Evolutionary conservation across 2,888 invertebrate genomes (phyloP).

Genomic region (Leucoptera coffeella): DNA sequence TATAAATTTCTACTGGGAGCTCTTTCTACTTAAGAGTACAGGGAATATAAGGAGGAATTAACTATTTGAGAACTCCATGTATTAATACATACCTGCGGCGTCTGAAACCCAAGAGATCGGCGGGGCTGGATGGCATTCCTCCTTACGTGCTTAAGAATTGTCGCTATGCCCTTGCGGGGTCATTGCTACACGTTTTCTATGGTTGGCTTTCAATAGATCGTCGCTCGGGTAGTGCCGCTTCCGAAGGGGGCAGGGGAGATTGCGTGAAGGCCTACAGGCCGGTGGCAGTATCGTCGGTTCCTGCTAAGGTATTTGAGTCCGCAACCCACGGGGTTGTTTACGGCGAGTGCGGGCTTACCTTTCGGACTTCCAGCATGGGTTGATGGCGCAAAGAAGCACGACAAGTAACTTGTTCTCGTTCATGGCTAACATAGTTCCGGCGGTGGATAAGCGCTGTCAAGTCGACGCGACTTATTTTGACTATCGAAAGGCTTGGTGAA

Average conservation of each 20-base stretch:
- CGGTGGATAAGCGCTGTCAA: not conserved
- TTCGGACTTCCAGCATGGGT: slow-evolving; percentile 1
- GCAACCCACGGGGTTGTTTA: not conserved
- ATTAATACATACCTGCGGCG: too few relatives aligned
- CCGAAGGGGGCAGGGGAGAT: not conserved
- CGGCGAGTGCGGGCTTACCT: not conserved
- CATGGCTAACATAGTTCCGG: not conserved
- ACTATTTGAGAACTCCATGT: too few relatives aligned
- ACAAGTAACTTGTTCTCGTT: not conserved
- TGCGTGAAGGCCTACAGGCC: not conserved
- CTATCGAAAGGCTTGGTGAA: slow-evolving; percentile 2
- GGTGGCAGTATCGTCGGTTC: not conserved
- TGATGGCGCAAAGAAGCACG: not conserved
- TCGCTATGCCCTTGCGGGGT: not conserved
- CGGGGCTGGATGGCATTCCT: slow-evolving; percentile 1
- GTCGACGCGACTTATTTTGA: not conserved
- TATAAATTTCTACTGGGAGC: too few relatives aligned
- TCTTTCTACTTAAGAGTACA: too few relatives aligned
- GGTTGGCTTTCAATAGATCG: not conserved
- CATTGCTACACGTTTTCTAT: not conserved
- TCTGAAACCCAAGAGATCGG: not conserved
- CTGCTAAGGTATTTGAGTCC: slow-evolving; percentile 1
- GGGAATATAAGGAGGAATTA: too few relatives aligned
- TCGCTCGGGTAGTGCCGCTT: not conserved
- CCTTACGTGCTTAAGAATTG: not conserved